phyloP scores from a whole-genome alignment of 2,888 invertebrate genomes.

The Catocala fraxini region DNA sequence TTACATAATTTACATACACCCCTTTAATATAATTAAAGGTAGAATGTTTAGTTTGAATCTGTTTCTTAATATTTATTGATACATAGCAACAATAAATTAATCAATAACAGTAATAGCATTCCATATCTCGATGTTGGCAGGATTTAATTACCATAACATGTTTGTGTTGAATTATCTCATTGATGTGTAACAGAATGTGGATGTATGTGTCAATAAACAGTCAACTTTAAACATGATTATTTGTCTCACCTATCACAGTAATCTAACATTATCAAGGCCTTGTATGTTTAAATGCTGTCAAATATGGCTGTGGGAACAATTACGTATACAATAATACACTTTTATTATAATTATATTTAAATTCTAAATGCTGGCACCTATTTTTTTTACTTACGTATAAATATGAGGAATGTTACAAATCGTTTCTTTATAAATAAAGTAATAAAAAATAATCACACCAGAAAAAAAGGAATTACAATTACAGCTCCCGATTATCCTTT shows the following conservation, averaged over 20 bases:
- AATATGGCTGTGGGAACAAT: not conserved
- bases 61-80: too few species aligned
- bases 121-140: conserved; percentile 23
- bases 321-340: not conserved
- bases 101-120: conserved; percentile 29
- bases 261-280: conserved; percentile 15
- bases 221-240: conserved; percentile 12
- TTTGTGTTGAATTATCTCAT: conserved; percentile 19
- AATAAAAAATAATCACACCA: conserved; percentile 15
- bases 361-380: conserved; percentile 5
- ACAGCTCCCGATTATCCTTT: conserved; percentile 67
- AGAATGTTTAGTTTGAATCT: too few species aligned
- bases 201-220: conserved; percentile 66
- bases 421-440: conserved; percentile 33
- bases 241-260: conserved; percentile 25
- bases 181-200: conserved; percentile 27
- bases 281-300: conserved; percentile 1
- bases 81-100: conserved; percentile 4
- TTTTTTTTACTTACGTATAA: conserved; percentile 28
- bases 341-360: not conserved
- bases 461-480: conserved; percentile 10
- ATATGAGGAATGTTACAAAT: not conserved
- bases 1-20: too few species aligned
- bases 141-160: conserved; percentile 27
- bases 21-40: not conserved